Conservation (phyloP, 2,888 invertebrate species). For the Tipula confusa region DNA sequence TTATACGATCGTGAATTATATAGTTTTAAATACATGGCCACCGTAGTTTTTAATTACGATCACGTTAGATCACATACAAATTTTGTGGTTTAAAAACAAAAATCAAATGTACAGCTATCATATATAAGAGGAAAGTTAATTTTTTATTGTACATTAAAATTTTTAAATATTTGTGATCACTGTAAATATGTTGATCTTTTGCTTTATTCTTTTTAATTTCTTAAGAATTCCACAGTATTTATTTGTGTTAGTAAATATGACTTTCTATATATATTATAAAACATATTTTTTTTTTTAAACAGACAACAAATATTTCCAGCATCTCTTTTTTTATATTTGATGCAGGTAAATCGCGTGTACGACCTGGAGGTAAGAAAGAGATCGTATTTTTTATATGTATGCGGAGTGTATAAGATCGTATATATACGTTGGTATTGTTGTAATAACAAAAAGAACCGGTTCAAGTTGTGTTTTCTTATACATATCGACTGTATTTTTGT, state of each 20-base stretch:
- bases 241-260: not conserved
- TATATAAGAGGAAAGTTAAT: not conserved
- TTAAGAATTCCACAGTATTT: not conserved
- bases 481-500: no score
- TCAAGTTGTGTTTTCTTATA: not conserved
- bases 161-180: not conserved
- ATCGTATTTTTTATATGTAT: not conserved
- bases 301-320: not conserved
- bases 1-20: not conserved
- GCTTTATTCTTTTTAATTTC: not conserved
- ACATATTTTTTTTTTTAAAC: not conserved
- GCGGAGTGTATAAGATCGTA: not conserved
- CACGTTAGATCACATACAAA: not conserved
- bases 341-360: constrained; percentile 3
- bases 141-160: not conserved
- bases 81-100: not conserved
- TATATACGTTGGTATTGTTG: not conserved
- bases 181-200: constrained; percentile 8
- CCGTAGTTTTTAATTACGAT: not conserved
- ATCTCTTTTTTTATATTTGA: not conserved
- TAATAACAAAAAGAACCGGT: constrained; percentile 15
- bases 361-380: not conserved
- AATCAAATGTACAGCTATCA: not conserved
- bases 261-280: not conserved
- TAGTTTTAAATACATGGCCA: not conserved